Base-by-base conservation (phyloP, 2,113 vertebrate species). In the Heloderma charlesbogerti region DNA sequence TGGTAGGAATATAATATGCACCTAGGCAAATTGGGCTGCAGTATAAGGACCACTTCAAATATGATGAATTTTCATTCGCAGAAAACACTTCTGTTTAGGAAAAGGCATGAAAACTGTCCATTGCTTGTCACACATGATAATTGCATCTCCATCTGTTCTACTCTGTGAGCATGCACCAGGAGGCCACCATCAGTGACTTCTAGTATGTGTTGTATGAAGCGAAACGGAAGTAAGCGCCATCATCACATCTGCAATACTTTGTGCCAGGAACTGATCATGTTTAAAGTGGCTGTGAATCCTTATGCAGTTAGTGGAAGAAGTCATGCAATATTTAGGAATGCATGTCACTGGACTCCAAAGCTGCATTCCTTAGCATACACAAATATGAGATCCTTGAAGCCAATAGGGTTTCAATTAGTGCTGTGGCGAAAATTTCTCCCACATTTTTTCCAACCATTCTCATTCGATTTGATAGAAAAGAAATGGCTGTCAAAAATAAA, bases 1-100 rank as follows among this genome's bases (percentile, higher is more conserved):
- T 93, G 92, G 77, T 75, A 95, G 90, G 89, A 94, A 92, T 95
- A 95, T 95, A 87, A 93, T 84, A 90, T 95, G 94, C 94, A 91
- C 94, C 91, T 89, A 93, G 87, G 89, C 87, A 95, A 92, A 72
- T 95, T 86, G 92, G 86, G 95, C 88, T 91, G 72, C 57, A 91
- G 60, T 51, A 34, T 16, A 51, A 81, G 20, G 25, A 88, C 9
- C 25, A n/a, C 57, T 54, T 69, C n/a, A 71, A 54, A 83, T 8
- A 34, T 8, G 57, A 63, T 18, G n/a, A 57, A 22, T 43, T 74
- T 71, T 22, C 51, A 20, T 63, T 83, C 20, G 27, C 29, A 25
- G 3, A 60, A 63, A 66, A 54, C 69, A 75, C 29, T 48, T 75
- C 37, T 74, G 4, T 81, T 69, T 69, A 9, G 63, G 37, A 78